Percentiles rank a stretch among this genome's conserved stretches.
phyloP scores from a whole-genome alignment of 2,113 vertebrate genomes.

The Myrmophylax atrothorax region DNA sequence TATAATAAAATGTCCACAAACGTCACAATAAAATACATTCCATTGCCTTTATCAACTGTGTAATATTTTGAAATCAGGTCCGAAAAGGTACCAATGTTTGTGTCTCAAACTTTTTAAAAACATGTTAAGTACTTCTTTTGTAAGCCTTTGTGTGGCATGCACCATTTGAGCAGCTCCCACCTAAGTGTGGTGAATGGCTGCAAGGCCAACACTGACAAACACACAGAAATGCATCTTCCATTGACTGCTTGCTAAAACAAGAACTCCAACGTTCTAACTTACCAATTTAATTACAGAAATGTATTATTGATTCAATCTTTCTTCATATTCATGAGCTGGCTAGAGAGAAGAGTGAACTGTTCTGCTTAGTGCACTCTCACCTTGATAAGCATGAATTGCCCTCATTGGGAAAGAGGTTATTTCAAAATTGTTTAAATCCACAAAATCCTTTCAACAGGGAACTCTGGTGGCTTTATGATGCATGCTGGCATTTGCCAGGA shows the following conservation, averaged over 20 bases:
- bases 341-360: background rate
- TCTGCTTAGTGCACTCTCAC: slow-evolving; percentile 1
- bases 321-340: background rate
- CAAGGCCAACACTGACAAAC: background rate
- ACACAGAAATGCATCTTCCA: background rate
- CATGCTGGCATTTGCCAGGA: background rate
- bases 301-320: slow-evolving; percentile 14
- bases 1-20: background rate
- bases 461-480: background rate
- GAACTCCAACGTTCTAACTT: background rate
- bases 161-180: background rate
- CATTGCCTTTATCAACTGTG: background rate
- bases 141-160: background rate
- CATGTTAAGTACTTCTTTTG: background rate
- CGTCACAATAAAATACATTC: background rate
- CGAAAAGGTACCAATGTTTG: background rate
- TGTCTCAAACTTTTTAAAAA: background rate
- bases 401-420: background rate
- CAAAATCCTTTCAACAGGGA: background rate
- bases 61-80: background rate
- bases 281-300: slow-evolving; percentile 18
- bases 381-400: background rate
- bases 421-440: background rate
- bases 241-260: background rate
- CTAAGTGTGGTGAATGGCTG: background rate